Evolutionary conservation across 2,797 vertebrate genomes (phyloP), one percentile per base, ranked within the genome.

Genomic region (Acipenser ruthenus): DNA sequence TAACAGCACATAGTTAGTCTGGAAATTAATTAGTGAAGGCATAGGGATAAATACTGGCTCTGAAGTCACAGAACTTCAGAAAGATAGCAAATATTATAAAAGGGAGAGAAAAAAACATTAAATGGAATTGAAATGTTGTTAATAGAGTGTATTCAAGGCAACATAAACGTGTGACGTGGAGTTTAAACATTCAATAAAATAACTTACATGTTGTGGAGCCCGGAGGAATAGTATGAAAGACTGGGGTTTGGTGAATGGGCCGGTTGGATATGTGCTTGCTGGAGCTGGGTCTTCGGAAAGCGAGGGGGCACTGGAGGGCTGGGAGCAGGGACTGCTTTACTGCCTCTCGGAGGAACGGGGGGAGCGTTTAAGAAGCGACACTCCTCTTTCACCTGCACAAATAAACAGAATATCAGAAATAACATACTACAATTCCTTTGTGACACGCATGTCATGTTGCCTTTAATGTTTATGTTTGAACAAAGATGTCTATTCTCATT

Each of bases 301-400:
- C 89, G 92, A 12, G 93, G 88, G 0, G 94, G 92, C 8, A 92
- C 85, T 0, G 92, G 91, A 5, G 95, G 94, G 77, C 93, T 97
- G 74, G 90, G 83, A 7, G 75, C 73, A 0, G 85, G 86, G 8
- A 87, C 81, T 69, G 78, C 73, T 73, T 85, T 89, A 68, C 88
- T 83, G 62, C 89, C 95, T 69, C 95, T 89, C 10, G 95, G 96
- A 0, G 96, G 96, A 60, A 98, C 91, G 0, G 96, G 96, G 11
- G 96, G 96, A 1, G 93, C 93, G 0, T 96, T 94, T 76, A 97
- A 89, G 78, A 94, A 92, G 59, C 96, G 94, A 66, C 96, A 99
- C 80, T 98, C 96, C 80, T 98, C 94, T 85, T 92, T 93, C 78
- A 98, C 96, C 96, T 97, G 76, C 49, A 76, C 62, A 68, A 60